phyloP scores from a whole-genome alignment of 2,888 invertebrate species.

The Andrena bucephala region DNA sequence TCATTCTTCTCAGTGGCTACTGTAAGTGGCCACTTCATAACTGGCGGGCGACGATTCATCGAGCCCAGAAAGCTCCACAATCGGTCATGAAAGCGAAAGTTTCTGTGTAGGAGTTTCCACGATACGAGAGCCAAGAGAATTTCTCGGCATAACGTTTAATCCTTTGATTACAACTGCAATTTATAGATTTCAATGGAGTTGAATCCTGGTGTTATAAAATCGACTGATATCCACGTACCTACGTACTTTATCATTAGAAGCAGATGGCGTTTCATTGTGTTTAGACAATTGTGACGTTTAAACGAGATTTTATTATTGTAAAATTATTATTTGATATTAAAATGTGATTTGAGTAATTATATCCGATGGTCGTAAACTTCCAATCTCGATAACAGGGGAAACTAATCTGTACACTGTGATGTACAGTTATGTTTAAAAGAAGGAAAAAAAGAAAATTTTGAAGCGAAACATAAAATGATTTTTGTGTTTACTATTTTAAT shows the following conservation, averaged over 20 bases:
- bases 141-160: not conserved
- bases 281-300: not conserved
- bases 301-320: not conserved
- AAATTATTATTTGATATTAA: not conserved
- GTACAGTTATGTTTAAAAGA: too few relatives aligned
- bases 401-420: too few relatives aligned
- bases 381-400: too few relatives aligned
- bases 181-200: not conserved
- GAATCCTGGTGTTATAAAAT: not conserved
- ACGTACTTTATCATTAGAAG: too few relatives aligned
- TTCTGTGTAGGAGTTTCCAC: not conserved
- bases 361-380: too few relatives aligned
- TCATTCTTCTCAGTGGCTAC: slow-evolving; percentile 39
- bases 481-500: too few relatives aligned
- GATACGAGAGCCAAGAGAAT: not conserved
- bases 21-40: slow-evolving; percentile 50
- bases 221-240: too few relatives aligned
- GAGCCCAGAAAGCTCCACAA: not conserved
- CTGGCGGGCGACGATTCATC: slow-evolving; percentile 16
- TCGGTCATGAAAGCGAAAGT: not conserved
- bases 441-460: too few relatives aligned
- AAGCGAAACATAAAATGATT: too few relatives aligned
- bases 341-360: too few relatives aligned
- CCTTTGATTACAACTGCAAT: not conserved
- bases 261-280: not conserved